phyloP scores from a whole-genome alignment of 35 echinoderm and acorn worm genomes.

The Ptychodera flava region DNA sequence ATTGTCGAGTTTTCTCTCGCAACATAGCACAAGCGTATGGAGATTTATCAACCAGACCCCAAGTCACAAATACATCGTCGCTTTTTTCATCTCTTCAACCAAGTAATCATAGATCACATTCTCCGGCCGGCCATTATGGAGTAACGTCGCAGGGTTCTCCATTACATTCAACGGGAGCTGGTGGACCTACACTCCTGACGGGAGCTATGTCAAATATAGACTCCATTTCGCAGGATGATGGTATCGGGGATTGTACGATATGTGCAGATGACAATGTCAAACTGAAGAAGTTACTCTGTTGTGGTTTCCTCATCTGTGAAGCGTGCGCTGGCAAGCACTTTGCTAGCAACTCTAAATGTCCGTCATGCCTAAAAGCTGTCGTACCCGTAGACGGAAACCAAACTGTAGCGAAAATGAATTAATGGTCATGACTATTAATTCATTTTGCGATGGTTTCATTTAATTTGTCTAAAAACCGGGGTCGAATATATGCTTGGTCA shows the following conservation, averaged over 20 bases:
- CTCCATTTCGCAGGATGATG: too few species aligned
- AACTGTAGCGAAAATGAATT: too few species aligned
- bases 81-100: too few species aligned
- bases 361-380: slow-evolving; percentile 13
- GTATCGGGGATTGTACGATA: background rate
- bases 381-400: slow-evolving; percentile 26
- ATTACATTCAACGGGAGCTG: background rate
- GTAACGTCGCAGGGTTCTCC: background rate
- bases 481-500: slow-evolving; percentile 16
- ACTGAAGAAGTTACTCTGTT: background rate
- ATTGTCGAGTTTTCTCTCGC: background rate
- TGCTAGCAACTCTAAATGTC: slow-evolving; percentile 11
- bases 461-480: too few species aligned
- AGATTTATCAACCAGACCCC: too few species aligned
- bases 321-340: background rate
- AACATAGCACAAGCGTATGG: background rate
- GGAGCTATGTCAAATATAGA: background rate
- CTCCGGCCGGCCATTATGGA: background rate
- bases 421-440: too few species aligned
- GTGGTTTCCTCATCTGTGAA: slow-evolving; percentile 8
- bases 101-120: too few species aligned
- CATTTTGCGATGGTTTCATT: too few species aligned
- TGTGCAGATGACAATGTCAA: background rate
- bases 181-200: background rate
- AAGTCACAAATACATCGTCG: too few species aligned